Evolutionary conservation across 2,888 invertebrate genomes (phyloP).

Genomic region (Euclidia mi): DNA sequence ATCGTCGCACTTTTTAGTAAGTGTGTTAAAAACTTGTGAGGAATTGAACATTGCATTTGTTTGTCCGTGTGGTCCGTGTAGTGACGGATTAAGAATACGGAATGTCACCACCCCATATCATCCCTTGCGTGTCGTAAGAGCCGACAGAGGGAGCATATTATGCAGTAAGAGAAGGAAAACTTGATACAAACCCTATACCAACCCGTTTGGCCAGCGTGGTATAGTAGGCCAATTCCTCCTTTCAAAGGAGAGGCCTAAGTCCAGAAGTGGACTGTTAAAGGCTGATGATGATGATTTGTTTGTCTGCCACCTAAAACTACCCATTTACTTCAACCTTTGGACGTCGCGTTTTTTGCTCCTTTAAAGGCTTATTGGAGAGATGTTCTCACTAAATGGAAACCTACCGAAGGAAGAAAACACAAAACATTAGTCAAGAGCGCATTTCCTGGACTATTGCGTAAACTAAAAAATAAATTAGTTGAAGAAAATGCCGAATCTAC

Average conservation of each 20-base stretch:
- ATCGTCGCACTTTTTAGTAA: slow-evolving; percentile 52
- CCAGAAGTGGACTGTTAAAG: no score
- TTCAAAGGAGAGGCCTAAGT: no score
- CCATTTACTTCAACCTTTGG: slow-evolving; percentile 21
- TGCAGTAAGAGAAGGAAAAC: no score
- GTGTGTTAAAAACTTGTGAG: slow-evolving; percentile 55
- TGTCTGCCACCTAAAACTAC: slow-evolving; percentile 35
- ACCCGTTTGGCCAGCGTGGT: no score
- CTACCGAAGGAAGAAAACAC: slow-evolving; percentile 20
- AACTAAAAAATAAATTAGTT: slow-evolving; percentile 20
- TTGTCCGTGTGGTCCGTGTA: no score
- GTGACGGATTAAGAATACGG: no score
- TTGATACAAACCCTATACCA: no score
- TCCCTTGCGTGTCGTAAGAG: no score
- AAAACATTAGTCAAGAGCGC: slow-evolving; percentile 27
- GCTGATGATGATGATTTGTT: no score
- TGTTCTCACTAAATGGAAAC: slow-evolving; percentile 9
- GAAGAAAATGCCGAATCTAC: slow-evolving; percentile 14
- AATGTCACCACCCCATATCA: no score
- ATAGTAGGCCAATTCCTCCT: no score
- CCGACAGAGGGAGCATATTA: no score
- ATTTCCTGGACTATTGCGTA: slow-evolving; percentile 18
- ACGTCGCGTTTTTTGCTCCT: slow-evolving; percentile 22
- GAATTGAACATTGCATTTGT: slow-evolving; percentile 60
- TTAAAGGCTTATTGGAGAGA: slow-evolving; percentile 18